A percentile compares a stretch with the other conserved stretches of the same genome.
These are phyloP conservation scores for Pygathrix nemaeus DNA, from an alignment of 2,113 vertebrate species.

Conservation along the genomic window DNA sequence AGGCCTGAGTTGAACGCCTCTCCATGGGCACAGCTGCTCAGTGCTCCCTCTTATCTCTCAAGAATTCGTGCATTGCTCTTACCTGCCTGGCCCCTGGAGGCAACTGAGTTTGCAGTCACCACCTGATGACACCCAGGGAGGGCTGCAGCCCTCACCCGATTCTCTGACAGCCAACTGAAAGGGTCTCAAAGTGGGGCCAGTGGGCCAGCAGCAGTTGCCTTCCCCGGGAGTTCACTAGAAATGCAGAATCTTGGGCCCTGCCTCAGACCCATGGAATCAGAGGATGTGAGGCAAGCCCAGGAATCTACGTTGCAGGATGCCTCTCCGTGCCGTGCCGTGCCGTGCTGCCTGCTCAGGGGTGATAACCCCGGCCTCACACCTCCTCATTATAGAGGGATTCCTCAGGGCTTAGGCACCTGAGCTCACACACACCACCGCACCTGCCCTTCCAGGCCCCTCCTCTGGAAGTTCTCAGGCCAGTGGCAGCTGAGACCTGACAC, in stretches of 20 bases:
- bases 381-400: not conserved
- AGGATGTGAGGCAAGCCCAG: accelerated
- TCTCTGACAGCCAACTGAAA: not conserved
- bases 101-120: not conserved
- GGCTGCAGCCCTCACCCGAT: too few species aligned
- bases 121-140: not conserved
- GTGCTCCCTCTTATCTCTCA: accelerated
- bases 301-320: too few species aligned
- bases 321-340: accelerated
- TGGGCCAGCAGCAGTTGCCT: too few species aligned
- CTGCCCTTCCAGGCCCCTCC: not conserved
- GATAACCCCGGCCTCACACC: accelerated
- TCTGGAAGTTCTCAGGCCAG: not conserved
- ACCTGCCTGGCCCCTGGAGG: too few species aligned
- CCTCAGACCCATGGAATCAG: not conserved
- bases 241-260: not conserved
- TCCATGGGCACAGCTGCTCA: accelerated
- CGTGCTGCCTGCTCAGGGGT: not conserved
- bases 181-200: not conserved
- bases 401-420: accelerated
- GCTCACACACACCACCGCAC: accelerated
- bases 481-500: not conserved
- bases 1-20: accelerated
- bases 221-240: not conserved
- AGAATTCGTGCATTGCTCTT: not conserved